These are phyloP conservation scores for Napeogenes inachia DNA, from an alignment of 2,888 invertebrate species.

Conservation along the genomic window DNA sequence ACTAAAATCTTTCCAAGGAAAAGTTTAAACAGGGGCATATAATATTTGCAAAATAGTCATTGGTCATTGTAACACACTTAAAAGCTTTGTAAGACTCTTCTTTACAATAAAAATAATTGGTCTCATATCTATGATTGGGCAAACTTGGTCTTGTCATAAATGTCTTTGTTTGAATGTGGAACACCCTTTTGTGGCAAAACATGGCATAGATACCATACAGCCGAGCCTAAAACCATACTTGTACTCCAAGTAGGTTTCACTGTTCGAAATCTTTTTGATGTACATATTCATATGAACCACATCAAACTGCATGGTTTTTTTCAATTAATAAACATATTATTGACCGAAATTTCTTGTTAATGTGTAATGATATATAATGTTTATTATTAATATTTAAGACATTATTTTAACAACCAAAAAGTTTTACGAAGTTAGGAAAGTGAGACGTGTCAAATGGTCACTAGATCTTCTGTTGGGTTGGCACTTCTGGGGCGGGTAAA, in stretches of 20 bases:
- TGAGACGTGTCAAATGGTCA: not conserved
- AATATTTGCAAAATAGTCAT: too few relatives aligned
- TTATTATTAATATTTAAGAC: too few relatives aligned
- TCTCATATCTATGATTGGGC: slow-evolving; percentile 10
- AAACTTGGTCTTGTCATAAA: slow-evolving; percentile 43
- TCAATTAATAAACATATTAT: too few relatives aligned
- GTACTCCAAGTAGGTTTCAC: slow-evolving; percentile 8
- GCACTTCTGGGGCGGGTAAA: not conserved
- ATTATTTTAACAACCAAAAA: not conserved
- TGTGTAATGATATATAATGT: too few relatives aligned
- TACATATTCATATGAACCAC: not conserved
- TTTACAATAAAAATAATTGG: not conserved
- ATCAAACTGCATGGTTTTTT: too few relatives aligned
- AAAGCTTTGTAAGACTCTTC: too few relatives aligned
- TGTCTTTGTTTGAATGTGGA: slow-evolving; percentile 40
- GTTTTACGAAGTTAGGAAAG: not conserved
- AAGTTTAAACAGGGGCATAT: too few relatives aligned
- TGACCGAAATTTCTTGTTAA: too few relatives aligned
- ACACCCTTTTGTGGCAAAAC: slow-evolving; percentile 20
- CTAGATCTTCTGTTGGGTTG: slow-evolving; percentile 3
- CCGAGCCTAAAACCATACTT: slow-evolving; percentile 5
- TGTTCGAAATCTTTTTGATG: slow-evolving; percentile 7
- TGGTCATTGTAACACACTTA: too few relatives aligned
- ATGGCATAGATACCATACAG: slow-evolving; percentile 6
- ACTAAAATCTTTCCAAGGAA: too few relatives aligned